Evolutionary conservation across 1,140 invertebrate species (phyloP).

Genomic region (Drosophila rufa): DNA sequence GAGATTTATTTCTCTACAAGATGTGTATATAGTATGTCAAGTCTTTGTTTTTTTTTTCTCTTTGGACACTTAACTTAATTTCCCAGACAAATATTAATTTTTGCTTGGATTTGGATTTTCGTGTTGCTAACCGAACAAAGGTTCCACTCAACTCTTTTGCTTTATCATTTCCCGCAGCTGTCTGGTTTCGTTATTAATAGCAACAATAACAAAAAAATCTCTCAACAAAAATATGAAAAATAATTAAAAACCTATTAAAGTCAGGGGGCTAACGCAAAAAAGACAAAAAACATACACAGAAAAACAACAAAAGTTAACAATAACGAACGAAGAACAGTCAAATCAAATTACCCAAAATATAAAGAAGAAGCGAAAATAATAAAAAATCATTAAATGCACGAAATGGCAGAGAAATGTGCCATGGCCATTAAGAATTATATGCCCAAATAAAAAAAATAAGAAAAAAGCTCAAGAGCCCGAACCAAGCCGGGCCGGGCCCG

Average conservation of each 20-base stretch:
- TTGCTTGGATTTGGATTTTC: constrained; percentile 20
- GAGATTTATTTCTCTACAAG: neutral
- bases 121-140: constrained; percentile 50
- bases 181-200: constrained; percentile 45
- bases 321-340: constrained; percentile 76
- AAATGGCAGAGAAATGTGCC: constrained; percentile 81
- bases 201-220: constrained; percentile 21
- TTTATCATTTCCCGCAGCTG: constrained; percentile 51
- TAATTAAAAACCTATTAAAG: constrained; percentile 77
- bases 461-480: constrained; percentile 13
- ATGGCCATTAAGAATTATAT: constrained; percentile 79
- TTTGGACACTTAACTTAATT: constrained; percentile 18
- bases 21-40: neutral
- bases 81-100: constrained; percentile 30
- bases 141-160: constrained; percentile 48
- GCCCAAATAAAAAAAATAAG: constrained; percentile 40
- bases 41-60: neutral
- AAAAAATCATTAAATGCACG: constrained; percentile 83
- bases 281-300: constrained; percentile 2
- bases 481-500: constrained; percentile 2
- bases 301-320: constrained; percentile 62
- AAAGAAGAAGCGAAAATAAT: constrained; percentile 58
- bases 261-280: constrained; percentile 55
- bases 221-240: constrained; percentile 62
- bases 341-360: constrained; percentile 80